Conservation (phyloP, 2,113 vertebrate genomes). For the Tricholaema leucomelas region DNA sequence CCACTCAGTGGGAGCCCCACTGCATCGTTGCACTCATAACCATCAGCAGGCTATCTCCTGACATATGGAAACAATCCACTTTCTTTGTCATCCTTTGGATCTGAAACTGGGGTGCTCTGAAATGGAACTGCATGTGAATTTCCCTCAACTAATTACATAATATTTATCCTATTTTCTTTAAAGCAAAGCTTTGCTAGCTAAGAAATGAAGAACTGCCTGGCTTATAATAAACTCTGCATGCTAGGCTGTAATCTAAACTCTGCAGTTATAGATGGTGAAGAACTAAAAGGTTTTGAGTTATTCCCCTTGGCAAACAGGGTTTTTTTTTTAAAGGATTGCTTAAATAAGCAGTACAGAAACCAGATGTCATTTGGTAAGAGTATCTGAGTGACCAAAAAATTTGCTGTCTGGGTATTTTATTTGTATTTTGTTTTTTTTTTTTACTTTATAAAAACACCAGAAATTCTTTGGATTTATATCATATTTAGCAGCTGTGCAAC, state of each 20-base stretch:
- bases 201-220: constrained; percentile 72
- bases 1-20: background rate
- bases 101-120: constrained; percentile 67
- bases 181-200: constrained; percentile 72
- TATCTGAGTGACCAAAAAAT: constrained; percentile 85
- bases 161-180: constrained; percentile 80
- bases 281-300: constrained; percentile 81
- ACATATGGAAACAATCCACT: constrained; percentile 72
- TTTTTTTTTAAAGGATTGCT: constrained; percentile 82
- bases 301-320: constrained; percentile 85
- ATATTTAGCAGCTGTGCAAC: constrained; percentile 87
- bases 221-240: constrained; percentile 79
- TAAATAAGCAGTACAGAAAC: constrained; percentile 87
- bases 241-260: constrained; percentile 79
- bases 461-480: constrained; percentile 91
- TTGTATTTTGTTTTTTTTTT: constrained; percentile 66
- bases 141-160: constrained; percentile 79
- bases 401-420: constrained; percentile 84
- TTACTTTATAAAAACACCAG: constrained; percentile 82
- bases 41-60: constrained; percentile 50
- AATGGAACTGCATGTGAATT: constrained; percentile 75
- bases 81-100: constrained; percentile 75
- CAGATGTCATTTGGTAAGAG: constrained; percentile 87
- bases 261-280: constrained; percentile 78
- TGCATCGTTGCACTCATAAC: constrained; percentile 44